phyloP scores from a whole-genome alignment of 1,140 invertebrate genomes.

The Euwallacea fornicatus region DNA sequence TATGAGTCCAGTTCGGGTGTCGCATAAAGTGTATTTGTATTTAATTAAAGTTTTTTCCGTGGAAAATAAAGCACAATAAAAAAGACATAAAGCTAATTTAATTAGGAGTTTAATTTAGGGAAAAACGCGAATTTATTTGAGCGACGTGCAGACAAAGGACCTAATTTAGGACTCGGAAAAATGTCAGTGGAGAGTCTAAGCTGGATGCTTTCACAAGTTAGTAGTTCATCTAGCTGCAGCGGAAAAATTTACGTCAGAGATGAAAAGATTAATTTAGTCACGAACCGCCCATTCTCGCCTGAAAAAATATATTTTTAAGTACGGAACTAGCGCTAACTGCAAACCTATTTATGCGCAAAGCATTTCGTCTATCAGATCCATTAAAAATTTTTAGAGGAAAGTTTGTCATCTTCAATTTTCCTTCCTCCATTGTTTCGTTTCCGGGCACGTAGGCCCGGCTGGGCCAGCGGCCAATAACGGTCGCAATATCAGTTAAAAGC shows the following conservation, averaged over 20 bases:
- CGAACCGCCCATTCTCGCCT: not conserved
- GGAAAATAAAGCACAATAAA: constrained; percentile 7
- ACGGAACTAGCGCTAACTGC: not conserved
- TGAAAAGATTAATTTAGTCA: constrained; percentile 1
- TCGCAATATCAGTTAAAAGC: constrained; percentile 13
- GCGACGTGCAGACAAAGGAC: constrained; percentile 5
- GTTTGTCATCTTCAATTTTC: constrained; percentile 24
- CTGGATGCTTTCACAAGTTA: not conserved
- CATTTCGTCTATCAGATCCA: constrained; percentile 1
- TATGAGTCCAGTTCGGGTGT: no score
- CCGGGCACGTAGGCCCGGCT: constrained; percentile 16
- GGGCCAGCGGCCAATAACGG: constrained; percentile 17
- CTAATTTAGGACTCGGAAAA: constrained; percentile 7
- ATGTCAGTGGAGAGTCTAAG: not conserved
- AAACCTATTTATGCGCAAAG: not conserved
- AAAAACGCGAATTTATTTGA: constrained; percentile 10
- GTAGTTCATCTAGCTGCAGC: not conserved
- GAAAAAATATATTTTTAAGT: no score
- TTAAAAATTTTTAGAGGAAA: constrained; percentile 5
- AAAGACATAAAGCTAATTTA: constrained; percentile 16
- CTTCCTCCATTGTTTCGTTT: constrained; percentile 19
- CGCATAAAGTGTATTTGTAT: not conserved
- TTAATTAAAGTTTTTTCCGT: not conserved
- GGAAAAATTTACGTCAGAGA: not conserved
- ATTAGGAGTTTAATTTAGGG: constrained; percentile 12